phyloP scores from a whole-genome alignment of 2,113 vertebrate species.

The Dermatemys mawii region DNA sequence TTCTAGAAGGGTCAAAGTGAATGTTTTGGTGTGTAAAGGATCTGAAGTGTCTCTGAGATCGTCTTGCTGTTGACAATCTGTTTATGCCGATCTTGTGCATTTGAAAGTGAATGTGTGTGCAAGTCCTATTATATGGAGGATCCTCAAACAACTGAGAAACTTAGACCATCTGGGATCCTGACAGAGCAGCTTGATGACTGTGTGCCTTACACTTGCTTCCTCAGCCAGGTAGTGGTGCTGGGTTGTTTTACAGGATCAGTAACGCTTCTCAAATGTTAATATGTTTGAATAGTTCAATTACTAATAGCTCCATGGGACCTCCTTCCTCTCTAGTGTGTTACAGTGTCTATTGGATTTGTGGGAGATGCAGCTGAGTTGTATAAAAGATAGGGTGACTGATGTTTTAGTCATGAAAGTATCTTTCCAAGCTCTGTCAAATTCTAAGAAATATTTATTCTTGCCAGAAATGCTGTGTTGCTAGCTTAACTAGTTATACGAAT shows the following conservation, averaged over 20 bases:
- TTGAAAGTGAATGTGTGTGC: not conserved
- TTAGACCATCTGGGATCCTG: no score
- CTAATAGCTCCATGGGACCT: not conserved
- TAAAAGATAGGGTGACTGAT: constrained; percentile 42
- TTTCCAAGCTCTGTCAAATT: constrained; percentile 55
- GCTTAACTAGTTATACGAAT: constrained; percentile 51
- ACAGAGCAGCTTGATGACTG: not conserved
- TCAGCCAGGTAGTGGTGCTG: not conserved
- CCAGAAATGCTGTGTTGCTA: constrained; percentile 55
- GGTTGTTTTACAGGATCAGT: not conserved
- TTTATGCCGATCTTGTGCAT: not conserved
- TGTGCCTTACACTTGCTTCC: accelerated
- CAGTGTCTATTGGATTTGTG: constrained; percentile 21
- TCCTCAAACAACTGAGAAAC: not conserved
- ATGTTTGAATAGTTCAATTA: not conserved
- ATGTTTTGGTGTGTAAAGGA: not conserved
- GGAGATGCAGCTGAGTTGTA: constrained; percentile 46
- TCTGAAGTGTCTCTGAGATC: not conserved
- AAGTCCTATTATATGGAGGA: not conserved
- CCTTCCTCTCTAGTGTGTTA: not conserved
- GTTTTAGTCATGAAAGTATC: constrained; percentile 60
- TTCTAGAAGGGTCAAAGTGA: not conserved
- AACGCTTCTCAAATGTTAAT: not conserved
- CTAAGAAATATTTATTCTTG: constrained; percentile 40
- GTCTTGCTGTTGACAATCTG: not conserved